Conservation (phyloP, 2,113 vertebrate species). For the Periophthalmodon schlosseri region DNA sequence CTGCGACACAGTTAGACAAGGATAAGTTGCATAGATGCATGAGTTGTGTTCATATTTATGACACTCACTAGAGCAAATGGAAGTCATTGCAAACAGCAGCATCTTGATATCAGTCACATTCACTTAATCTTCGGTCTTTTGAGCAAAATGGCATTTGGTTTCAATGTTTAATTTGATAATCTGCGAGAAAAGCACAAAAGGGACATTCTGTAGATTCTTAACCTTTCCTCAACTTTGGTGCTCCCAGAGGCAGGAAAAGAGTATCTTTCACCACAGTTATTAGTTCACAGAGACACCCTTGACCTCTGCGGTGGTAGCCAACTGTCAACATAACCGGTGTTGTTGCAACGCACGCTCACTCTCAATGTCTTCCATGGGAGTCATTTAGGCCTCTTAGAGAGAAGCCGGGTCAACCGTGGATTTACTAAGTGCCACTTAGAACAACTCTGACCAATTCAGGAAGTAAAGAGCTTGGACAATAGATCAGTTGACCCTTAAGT, state of each 20-base stretch:
- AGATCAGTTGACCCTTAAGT: neutral
- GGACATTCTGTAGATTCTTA: constrained; percentile 78
- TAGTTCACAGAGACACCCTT: constrained; percentile 75
- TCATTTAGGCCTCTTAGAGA: constrained; percentile 25
- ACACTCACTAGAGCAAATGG: constrained; percentile 30
- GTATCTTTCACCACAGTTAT: constrained; percentile 78
- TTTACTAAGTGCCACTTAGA: constrained; percentile 9
- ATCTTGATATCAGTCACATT: constrained; percentile 64
- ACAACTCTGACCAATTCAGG: neutral
- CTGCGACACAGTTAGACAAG: constrained; percentile 56
- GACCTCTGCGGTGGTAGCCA: constrained; percentile 73
- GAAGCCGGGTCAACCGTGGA: constrained; percentile 16
- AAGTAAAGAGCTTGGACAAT: neutral
- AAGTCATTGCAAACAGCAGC: constrained; percentile 47
- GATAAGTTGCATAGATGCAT: constrained; percentile 26
- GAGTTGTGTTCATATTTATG: constrained; percentile 32
- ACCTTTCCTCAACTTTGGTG: constrained; percentile 77
- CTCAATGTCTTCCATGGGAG: constrained; percentile 52
- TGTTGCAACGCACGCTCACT: constrained; percentile 68
- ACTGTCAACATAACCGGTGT: constrained; percentile 72
- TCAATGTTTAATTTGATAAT: constrained; percentile 79
- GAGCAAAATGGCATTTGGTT: constrained; percentile 59
- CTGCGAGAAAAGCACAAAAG: constrained; percentile 72
- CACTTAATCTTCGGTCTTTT: constrained; percentile 63
- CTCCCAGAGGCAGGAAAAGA: constrained; percentile 73